Evolutionary conservation across 2,888 invertebrate genomes (phyloP), one percentile per base, ranked within the genome.

Genomic region (Brachypalpus laphriformis): DNA sequence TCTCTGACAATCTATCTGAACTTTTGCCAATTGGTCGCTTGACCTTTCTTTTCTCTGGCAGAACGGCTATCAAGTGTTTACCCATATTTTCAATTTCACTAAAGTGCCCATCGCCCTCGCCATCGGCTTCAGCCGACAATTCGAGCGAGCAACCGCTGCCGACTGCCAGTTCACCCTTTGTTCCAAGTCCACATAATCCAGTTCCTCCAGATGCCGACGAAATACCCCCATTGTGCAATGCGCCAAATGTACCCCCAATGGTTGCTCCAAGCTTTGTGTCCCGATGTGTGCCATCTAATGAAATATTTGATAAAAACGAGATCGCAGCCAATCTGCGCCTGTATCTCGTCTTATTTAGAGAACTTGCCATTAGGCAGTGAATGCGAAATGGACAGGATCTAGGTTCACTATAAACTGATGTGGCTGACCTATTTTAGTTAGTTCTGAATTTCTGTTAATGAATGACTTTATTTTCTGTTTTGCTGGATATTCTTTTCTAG

Each of bases 251-350:
- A 57, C 61, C 61, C 51, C 91, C 91, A 88, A 90, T 91, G 89
- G 91, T 90, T 88, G 91, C 89, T 87, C 92, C 93, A 89, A 95
- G 91, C 91, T 93, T 94, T 82, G 95, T 95, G 91, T 96, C 96
- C 90, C 94, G 94, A 92, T 96, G 95, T 88, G 96, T 96, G 87
- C 98, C 98, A 93, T 98, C 98, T 87, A 98, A 93, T 87, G 98
- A 98, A 91, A 99, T 98, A 93, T 98, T 98, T 70, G 98, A 96
- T 89, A 99, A 94, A 93, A 98, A 99, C 90, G 97, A 96, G 90
- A 98, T 94, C 88, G 98, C 98, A 90, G 98, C 97, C 89, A 98
- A 94, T 92, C 97, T 95, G 92, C 97, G 94, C 90, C 97, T 94
- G 90, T 96, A 96, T 92, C 95, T 95, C 90, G 94, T 94, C 89